Base-by-base conservation (phyloP, 2,888 invertebrate species). In the Lepetodrilus schrolli region DNA sequence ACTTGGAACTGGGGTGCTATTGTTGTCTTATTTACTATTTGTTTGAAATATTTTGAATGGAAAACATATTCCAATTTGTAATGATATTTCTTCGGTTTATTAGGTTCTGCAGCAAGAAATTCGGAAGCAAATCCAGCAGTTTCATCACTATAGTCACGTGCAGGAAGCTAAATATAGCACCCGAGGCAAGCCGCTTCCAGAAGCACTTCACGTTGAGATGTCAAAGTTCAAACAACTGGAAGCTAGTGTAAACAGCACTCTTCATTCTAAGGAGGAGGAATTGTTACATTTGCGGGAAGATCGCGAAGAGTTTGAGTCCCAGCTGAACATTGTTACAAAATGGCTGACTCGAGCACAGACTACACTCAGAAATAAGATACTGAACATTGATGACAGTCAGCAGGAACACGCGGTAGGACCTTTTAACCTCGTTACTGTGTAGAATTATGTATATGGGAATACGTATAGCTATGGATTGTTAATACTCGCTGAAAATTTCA, bases 61-160 rank as follows among this genome's bases (percentile, higher is more conserved):
- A n/a, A n/a, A n/a, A n/a, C n/a, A n/a, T n/a, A n/a, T n/a, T n/a
- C n/a, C n/a, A n/a, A n/a, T n/a, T n/a, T n/a, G n/a, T n/a, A 74
- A 73, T 75, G 23, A n/a, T 36, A 13, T 7, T n/a, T 8, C 34
- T 30, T 13, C 23, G n/a, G 0, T 58, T 20, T 76, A 74, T 8
- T 78, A 87, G 86, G 66, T 82, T 4, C 79, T 82, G 4, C 83
- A 86, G 74, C 85, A 85, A 70, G 87, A 87, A 70, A 78, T 88
- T n/a, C 70, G 77, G 0, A 77, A 83, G 23, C 78, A 81, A 26
- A 81, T 86, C 82, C 81, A 84, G 48, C 83, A 86, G 74, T 80
- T 85, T 78, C 73, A 80, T n/a, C 78, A 77, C 48, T 75, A 84
- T 74, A 77, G 80, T 20, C 78, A 80, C 37, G 66, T 80, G 36